Percentiles rank a stretch among this genome's conserved stretches.
phyloP scores from a whole-genome alignment of 2,113 vertebrate genomes.

The Orcinus orca region DNA sequence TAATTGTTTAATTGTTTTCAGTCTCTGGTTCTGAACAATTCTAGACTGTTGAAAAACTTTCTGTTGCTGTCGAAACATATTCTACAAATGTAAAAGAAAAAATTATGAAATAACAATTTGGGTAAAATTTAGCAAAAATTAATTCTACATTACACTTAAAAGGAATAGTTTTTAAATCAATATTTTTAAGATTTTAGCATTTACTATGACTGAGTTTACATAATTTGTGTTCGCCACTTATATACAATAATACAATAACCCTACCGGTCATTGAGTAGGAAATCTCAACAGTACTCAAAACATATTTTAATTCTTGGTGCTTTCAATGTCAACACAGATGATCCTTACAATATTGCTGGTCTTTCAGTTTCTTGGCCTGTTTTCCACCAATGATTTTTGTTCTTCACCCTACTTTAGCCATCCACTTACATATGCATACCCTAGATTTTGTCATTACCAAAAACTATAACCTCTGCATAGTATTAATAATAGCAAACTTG shows the following conservation, averaged over 20 bases:
- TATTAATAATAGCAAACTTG: not conserved
- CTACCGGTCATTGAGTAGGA: not conserved
- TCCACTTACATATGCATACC: not conserved
- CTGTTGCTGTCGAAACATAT: conserved; percentile 92
- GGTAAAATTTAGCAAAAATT: not conserved
- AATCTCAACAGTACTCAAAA: conserved; percentile 41
- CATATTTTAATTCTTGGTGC: conserved; percentile 17
- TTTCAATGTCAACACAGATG: not conserved
- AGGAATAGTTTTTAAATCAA: conserved; percentile 8
- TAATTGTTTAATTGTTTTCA: conserved; percentile 92
- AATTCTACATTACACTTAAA: conserved; percentile 14
- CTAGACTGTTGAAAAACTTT: conserved; percentile 93
- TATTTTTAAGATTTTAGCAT: conserved; percentile 9
- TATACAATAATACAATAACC: not conserved
- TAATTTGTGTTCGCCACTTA: not conserved
- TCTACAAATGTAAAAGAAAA: conserved; percentile 82
- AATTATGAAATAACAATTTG: not conserved
- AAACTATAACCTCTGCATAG: not conserved
- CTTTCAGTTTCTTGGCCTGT: conserved; percentile 24
- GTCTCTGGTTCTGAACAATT: conserved; percentile 92
- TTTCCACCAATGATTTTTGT: conserved; percentile 18
- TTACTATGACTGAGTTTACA: conserved; percentile 12
- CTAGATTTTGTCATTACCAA: conserved; percentile 23
- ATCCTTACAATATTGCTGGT: not conserved
- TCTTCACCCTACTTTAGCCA: not conserved